Evolutionary conservation across 2,888 invertebrate genomes (phyloP).

Genomic region (Cremastinae sp.): DNA sequence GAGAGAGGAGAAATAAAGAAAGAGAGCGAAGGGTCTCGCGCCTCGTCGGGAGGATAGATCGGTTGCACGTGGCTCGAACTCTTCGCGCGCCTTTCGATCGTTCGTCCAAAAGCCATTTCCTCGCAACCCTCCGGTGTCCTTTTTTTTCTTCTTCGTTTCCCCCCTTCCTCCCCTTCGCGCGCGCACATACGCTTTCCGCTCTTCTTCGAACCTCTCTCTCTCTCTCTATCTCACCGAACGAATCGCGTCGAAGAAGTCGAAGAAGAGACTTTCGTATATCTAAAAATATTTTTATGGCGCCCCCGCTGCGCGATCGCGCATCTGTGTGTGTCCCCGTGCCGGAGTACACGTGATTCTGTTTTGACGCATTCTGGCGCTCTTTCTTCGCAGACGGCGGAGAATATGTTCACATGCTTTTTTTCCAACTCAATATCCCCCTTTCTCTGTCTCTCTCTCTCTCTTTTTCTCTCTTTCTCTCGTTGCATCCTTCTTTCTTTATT

Average conservation of each 20-base stretch:
- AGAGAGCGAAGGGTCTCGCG: slow-evolving; percentile 36
- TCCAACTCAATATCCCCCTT: no score
- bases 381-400: slow-evolving; percentile 22
- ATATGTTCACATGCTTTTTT: slow-evolving; percentile 28
- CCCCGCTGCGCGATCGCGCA: slow-evolving; percentile 76
- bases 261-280: slow-evolving; percentile 71
- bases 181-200: slow-evolving; percentile 44
- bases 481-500: slow-evolving; percentile 32
- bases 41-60: slow-evolving; percentile 74
- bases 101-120: slow-evolving; percentile 71
- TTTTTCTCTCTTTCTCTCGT: slow-evolving; percentile 9
- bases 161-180: slow-evolving; percentile 3
- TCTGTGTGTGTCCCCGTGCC: slow-evolving; percentile 18
- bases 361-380: slow-evolving; percentile 69
- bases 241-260: slow-evolving; percentile 54
- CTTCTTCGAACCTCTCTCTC: slow-evolving; percentile 49
- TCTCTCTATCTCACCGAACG: slow-evolving; percentile 36
- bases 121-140: slow-evolving; percentile 60
- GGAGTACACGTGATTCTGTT: slow-evolving; percentile 67
- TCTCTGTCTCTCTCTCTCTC: not conserved
- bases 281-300: slow-evolving; percentile 81
- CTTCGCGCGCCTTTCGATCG: slow-evolving; percentile 71
- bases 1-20: slow-evolving; percentile 7
- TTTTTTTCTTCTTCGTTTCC: slow-evolving; percentile 38
- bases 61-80: slow-evolving; percentile 75